Conservation (phyloP, 2,113 vertebrate genomes). For the Marmota monax region DNA sequence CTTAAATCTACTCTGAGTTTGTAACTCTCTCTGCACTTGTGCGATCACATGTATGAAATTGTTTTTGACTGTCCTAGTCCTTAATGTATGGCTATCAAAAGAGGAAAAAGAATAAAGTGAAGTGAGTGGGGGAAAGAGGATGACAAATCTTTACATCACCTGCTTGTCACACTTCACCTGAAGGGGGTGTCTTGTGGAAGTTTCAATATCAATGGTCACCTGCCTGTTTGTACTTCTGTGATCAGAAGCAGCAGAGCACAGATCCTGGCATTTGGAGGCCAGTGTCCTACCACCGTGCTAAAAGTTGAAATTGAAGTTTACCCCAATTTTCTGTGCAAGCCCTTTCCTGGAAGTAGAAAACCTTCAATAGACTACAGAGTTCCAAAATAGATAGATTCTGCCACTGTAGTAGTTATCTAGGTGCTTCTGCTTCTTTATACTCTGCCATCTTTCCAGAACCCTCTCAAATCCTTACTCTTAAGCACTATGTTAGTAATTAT, state of each 20-base stretch:
- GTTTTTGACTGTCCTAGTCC: not conserved
- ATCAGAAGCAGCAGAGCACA: not conserved
- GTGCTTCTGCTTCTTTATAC: not conserved
- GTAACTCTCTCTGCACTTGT: not conserved
- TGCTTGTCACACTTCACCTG: not conserved
- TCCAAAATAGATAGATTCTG: not conserved
- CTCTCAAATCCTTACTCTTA: not conserved
- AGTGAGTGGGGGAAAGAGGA: too few relatives aligned
- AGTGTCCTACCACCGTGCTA: not conserved
- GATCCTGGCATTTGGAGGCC: not conserved
- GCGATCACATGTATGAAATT: not conserved
- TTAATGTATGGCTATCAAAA: not conserved
- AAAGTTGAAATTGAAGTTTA: not conserved
- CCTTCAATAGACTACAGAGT: not conserved
- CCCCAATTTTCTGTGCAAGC: not conserved
- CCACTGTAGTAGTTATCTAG: not conserved
- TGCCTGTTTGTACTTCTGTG: not conserved
- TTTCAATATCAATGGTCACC: not conserved
- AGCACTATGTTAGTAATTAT: not conserved
- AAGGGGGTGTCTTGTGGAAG: not conserved
- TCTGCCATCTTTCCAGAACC: not conserved
- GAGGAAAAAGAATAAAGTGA: not conserved
- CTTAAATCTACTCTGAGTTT: not conserved
- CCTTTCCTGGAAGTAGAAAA: not conserved
- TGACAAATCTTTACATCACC: not conserved